These are phyloP conservation scores for Dorcus hopei DNA, from an alignment of 2,888 invertebrate genomes.

Conservation along the genomic window DNA sequence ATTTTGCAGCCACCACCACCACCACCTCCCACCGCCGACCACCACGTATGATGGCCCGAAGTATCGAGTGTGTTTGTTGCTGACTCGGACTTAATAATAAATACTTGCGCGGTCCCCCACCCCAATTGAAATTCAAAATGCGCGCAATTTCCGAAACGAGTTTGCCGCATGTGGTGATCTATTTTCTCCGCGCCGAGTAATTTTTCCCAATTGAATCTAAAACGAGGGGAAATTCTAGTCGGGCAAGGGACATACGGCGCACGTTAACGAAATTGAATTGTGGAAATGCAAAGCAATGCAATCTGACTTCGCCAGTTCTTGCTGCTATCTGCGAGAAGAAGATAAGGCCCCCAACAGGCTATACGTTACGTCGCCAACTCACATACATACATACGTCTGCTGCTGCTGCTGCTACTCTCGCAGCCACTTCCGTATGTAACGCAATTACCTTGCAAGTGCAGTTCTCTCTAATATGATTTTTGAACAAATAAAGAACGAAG, in stretches of 20 bases:
- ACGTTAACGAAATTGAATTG: slow-evolving; percentile 25
- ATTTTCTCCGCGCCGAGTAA: slow-evolving; percentile 9
- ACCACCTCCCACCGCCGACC: no score
- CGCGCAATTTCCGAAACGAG: background rate
- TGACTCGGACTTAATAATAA: background rate
- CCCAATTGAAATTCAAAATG: background rate
- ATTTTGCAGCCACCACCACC: background rate
- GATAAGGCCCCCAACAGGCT: slow-evolving; percentile 9
- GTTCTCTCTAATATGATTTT: slow-evolving; percentile 1
- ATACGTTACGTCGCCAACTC: background rate
- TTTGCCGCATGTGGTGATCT: slow-evolving; percentile 5
- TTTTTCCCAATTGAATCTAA: slow-evolving; percentile 15
- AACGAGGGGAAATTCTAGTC: background rate
- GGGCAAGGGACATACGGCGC: slow-evolving; percentile 3
- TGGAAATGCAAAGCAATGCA: slow-evolving; percentile 28
- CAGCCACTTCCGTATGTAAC: background rate
- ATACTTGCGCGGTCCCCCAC: no score
- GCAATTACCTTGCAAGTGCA: background rate
- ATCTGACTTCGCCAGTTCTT: slow-evolving; percentile 21
- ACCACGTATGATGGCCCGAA: slow-evolving; percentile 7
- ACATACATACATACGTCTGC: background rate
- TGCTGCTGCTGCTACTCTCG: background rate
- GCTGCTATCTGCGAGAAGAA: slow-evolving; percentile 16
- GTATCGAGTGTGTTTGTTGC: slow-evolving; percentile 10
- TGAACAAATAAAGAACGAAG: background rate